Evolutionary conservation across 2,888 invertebrate species (phyloP), one percentile per base, ranked within the genome.

Genomic region (Eupithecia centaureata): DNA sequence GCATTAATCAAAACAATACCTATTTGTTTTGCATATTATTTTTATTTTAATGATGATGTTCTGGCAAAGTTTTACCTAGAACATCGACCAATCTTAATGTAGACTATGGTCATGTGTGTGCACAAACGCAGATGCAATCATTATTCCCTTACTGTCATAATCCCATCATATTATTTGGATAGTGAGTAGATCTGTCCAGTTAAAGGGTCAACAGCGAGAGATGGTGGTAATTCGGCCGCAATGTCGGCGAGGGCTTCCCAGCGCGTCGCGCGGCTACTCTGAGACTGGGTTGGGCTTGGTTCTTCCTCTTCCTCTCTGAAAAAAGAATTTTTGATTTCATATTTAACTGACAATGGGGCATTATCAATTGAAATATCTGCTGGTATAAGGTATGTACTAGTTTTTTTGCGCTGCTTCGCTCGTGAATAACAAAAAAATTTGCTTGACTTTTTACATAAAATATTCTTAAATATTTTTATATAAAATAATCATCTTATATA

Each of bases 181-280:
- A 91, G 76, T 61, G 91, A 79, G 76, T 90, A 93, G 72, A 92
- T 91, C 82, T 94, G 90, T 73, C 91, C 91, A 62, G 94, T 90
- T 68, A 91, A 75, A 58, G 93, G 91, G 77, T 94, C 94, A 54
- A 94, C 87, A 56, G 93, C 89, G 59, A 92, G 89, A 59, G 94
- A 88, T 18, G 93, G 86, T 8, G 94, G 94, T 70, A 94, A 84
- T 77, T 94, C 93, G 2, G 95, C 90, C 33, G 94, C 94, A 67
- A 94, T 94, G 82, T 95, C 95, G 0, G 95, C 95, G 25, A 94
- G 91, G 54, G 94, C 94, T 79, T 95, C 95, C 95, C 95, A 95
- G 38, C 94, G 90, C 15, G 95, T 95, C 47, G 94, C 94, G 58
- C 91, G 88, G 73, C 94, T 94, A 76, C 86, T 86, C 59, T 87